Percentiles rank a stretch among this genome's conserved stretches.
phyloP scores from a whole-genome alignment of 2,113 vertebrate genomes.

The Centropristis striata region DNA sequence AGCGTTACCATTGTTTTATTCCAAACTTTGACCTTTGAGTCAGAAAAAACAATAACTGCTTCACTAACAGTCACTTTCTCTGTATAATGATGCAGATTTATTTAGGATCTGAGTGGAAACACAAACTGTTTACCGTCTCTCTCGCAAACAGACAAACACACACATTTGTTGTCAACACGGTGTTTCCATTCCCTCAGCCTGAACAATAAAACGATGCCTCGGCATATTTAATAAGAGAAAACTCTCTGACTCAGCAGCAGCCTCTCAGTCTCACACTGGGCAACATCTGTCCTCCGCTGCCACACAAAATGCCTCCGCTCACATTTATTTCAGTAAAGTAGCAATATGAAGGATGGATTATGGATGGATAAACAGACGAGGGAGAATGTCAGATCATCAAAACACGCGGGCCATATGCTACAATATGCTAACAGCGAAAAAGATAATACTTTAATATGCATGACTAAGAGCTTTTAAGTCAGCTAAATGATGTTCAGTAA shows the following conservation, averaged over 20 bases:
- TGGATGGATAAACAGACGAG: constrained; percentile 32
- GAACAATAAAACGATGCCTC: constrained; percentile 28
- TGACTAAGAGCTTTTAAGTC: constrained; percentile 4
- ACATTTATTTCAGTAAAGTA: constrained; percentile 31
- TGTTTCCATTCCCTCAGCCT: constrained; percentile 23
- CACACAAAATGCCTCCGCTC: constrained; percentile 36
- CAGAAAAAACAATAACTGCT: too few relatives aligned
- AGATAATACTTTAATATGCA: constrained; percentile 4
- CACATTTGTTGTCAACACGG: constrained; percentile 2
- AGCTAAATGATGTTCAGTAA: constrained; percentile 2
- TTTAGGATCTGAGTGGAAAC: too few relatives aligned
- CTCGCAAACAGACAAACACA: not conserved
- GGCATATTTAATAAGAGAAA: constrained; percentile 44
- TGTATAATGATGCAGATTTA: too few relatives aligned
- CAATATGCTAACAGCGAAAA: constrained; percentile 3
- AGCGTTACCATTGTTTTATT: too few relatives aligned
- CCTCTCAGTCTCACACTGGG: constrained; percentile 68
- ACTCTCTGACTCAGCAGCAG: constrained; percentile 72
- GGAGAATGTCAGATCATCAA: constrained; percentile 39
- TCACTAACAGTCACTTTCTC: too few relatives aligned
- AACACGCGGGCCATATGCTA: constrained; percentile 46
- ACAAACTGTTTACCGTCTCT: too few relatives aligned
- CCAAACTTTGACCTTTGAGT: too few relatives aligned
- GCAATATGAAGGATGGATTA: constrained; percentile 36
- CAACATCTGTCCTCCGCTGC: constrained; percentile 75